phyloP scores from a whole-genome alignment of 2,888 invertebrate genomes.

The Drosophila buzzatii region DNA sequence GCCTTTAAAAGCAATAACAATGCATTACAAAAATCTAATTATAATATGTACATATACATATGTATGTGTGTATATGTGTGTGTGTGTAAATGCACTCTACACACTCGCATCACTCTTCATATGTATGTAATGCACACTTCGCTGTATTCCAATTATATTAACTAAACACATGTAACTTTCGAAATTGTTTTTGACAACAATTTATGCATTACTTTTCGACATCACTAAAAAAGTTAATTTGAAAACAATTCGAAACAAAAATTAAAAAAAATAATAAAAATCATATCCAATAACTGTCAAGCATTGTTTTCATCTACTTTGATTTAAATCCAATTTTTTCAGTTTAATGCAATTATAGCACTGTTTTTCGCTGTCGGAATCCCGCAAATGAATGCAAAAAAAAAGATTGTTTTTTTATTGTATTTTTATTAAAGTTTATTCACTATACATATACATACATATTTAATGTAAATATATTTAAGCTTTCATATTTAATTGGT shows the following conservation, averaged over 20 bases:
- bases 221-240: constrained; percentile 1
- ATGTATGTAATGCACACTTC: too few relatives aligned
- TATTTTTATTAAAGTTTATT: too few relatives aligned
- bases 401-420: too few relatives aligned
- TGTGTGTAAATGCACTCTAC: background rate
- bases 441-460: too few relatives aligned
- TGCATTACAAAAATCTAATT: constrained; percentile 6
- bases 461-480: background rate
- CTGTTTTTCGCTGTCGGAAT: background rate
- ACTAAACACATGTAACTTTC: background rate
- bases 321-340: background rate
- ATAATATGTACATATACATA: background rate
- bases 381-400: too few relatives aligned
- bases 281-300: background rate
- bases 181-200: constrained; percentile 5
- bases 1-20: constrained; percentile 18
- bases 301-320: background rate
- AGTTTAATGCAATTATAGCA: background rate
- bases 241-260: background rate
- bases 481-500: background rate
- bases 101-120: background rate
- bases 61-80: background rate
- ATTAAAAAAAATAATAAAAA: too few relatives aligned
- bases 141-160: constrained; percentile 3
- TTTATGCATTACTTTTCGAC: constrained; percentile 3